These are phyloP conservation scores for Leguminivora glycinivorella DNA, from an alignment of 1,140 invertebrate genomes.

Conservation along the genomic window DNA sequence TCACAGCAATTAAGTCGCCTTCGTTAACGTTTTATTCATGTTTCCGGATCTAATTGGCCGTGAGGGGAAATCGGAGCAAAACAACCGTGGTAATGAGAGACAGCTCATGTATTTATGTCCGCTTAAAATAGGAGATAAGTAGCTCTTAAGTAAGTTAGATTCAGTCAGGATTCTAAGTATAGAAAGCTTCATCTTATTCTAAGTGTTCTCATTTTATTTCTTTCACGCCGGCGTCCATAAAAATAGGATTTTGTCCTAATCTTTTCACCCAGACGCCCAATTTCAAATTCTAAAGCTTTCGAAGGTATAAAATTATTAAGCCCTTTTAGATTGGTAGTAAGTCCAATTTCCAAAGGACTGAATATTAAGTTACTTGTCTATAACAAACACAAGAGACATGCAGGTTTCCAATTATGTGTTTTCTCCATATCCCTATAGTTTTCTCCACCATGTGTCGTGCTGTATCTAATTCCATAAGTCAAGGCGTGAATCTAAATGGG, in stretches of 20 bases:
- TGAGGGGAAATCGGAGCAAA: slow-evolving; percentile 1
- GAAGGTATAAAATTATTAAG: too few relatives aligned
- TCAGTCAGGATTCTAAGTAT: not conserved
- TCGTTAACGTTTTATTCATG: slow-evolving; percentile 14
- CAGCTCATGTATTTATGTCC: not conserved
- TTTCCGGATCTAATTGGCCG: slow-evolving; percentile 14
- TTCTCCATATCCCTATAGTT: not conserved
- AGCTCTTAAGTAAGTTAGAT: not conserved
- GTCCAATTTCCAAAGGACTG: too few relatives aligned
- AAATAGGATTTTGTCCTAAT: too few relatives aligned
- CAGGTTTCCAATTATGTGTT: not conserved
- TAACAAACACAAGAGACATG: too few relatives aligned
- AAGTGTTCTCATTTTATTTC: too few relatives aligned
- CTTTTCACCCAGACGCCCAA: too few relatives aligned
- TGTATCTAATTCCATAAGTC: not conserved
- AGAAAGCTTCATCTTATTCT: too few relatives aligned
- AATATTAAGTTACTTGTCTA: too few relatives aligned
- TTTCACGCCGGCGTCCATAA: too few relatives aligned
- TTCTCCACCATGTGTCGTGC: not conserved
- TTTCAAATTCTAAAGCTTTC: too few relatives aligned
- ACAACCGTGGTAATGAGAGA: not conserved
- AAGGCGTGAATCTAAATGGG: not conserved
- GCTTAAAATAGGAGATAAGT: not conserved
- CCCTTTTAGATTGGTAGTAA: too few relatives aligned
- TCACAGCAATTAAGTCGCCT: slow-evolving; percentile 14